phyloP scores from a whole-genome alignment of 1,140 invertebrate genomes.

The Elymnias hypermnestra region DNA sequence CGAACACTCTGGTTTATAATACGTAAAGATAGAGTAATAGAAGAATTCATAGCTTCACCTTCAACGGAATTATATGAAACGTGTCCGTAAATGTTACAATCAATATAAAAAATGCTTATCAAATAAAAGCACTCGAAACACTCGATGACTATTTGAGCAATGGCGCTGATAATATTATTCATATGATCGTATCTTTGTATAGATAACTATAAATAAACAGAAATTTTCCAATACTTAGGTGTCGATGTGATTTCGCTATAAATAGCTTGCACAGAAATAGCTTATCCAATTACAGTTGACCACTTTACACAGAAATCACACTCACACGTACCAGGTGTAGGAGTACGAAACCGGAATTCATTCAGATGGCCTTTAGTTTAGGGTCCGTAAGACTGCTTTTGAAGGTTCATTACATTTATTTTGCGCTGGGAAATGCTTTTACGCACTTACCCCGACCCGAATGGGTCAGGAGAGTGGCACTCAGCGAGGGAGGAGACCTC shows the following conservation, averaged over 20 bases:
- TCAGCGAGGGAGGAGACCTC: too few relatives aligned
- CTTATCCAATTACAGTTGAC: too few relatives aligned
- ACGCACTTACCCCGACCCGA: too few relatives aligned
- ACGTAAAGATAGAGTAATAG: not conserved
- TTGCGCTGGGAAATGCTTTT: too few relatives aligned
- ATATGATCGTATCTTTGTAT: constrained; percentile 3
- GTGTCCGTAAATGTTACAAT: constrained; percentile 10
- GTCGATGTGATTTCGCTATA: not conserved
- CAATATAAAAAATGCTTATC: constrained; percentile 20
- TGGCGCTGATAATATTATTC: constrained; percentile 9
- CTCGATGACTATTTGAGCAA: constrained; percentile 9
- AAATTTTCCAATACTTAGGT: constrained; percentile 5
- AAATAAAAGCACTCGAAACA: constrained; percentile 8
- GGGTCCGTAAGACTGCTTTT: too few relatives aligned
- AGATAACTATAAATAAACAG: constrained; percentile 7
- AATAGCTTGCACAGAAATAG: constrained; percentile 1
- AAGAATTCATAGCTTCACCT: not conserved
- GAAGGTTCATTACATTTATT: too few relatives aligned
- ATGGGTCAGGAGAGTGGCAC: too few relatives aligned
- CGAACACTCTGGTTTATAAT: too few relatives aligned
- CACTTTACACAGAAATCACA: too few relatives aligned
- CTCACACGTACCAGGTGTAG: too few relatives aligned
- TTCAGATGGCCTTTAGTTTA: too few relatives aligned
- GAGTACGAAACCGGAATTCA: too few relatives aligned
- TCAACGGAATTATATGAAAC: constrained; percentile 4